phyloP scores from a whole-genome alignment of 2,113 vertebrate species.

The Neodon shergylaensis region DNA sequence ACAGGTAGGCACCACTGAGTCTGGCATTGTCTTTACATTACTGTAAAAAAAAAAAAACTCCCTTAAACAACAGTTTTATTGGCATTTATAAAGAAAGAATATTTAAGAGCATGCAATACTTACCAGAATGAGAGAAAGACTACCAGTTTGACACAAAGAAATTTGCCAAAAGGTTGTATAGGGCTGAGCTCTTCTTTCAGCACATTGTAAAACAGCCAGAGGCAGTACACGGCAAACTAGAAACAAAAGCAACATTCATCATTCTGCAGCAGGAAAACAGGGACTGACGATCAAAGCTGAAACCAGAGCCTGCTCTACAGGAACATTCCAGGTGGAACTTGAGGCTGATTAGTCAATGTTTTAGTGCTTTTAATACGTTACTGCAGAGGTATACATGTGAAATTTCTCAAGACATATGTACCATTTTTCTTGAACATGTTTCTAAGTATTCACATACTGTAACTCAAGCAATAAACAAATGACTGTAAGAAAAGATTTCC shows the following conservation, averaged over 20 bases:
- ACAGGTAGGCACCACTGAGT: too few species aligned
- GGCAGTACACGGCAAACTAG: constrained; percentile 99
- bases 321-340: not conserved
- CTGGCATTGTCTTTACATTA: not conserved
- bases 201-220: constrained; percentile 97
- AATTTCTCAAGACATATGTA: not conserved
- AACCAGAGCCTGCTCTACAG: not conserved
- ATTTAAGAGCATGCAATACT: constrained; percentile 76
- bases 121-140: constrained; percentile 99
- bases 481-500: constrained; percentile 8
- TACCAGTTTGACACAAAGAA: constrained; percentile 98
- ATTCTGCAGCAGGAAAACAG: constrained; percentile 33
- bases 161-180: constrained; percentile 97
- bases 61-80: constrained; percentile 3
- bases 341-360: not conserved
- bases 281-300: not conserved
- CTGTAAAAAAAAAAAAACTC: not conserved
- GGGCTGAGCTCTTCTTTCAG: constrained; percentile 95
- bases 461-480: not conserved
- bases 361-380: not conserved
- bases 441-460: not conserved
- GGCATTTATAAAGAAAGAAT: constrained; percentile 45
- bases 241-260: constrained; percentile 55
- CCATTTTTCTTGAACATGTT: not conserved
- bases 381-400: not conserved